These are phyloP conservation scores for Lissonota sp. DNA, from an alignment of 2,888 invertebrate species.

Conservation along the genomic window DNA sequence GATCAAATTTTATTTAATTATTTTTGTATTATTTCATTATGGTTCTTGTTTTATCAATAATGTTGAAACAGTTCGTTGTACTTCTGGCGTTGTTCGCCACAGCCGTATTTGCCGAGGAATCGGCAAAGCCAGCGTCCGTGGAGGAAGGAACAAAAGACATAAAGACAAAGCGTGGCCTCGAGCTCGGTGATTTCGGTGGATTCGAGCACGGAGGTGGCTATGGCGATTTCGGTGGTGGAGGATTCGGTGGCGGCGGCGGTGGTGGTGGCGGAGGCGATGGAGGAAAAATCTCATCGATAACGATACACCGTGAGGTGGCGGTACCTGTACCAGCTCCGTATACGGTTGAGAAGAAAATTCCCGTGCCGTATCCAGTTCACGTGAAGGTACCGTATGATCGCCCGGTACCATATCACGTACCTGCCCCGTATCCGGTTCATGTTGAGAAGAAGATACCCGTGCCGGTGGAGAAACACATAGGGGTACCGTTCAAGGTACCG, in stretches of 20 bases:
- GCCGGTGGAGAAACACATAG: conserved; percentile 76
- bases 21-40: conserved; percentile 5
- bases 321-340: conserved; percentile 79
- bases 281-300: conserved; percentile 77
- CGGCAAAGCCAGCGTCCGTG: conserved; percentile 41
- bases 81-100: conserved; percentile 72
- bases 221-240: conserved; percentile 67
- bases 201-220: conserved; percentile 60
- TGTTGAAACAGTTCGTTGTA: conserved; percentile 70
- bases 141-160: conserved; percentile 62
- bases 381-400: conserved; percentile 78
- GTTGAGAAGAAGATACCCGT: conserved; percentile 74
- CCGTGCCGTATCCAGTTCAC: conserved; percentile 77
- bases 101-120: conserved; percentile 68
- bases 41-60: too few species aligned
- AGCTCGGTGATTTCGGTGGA: conserved; percentile 69
- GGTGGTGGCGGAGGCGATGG: conserved; percentile 71
- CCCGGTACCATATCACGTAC: conserved; percentile 74
- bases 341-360: conserved; percentile 76
- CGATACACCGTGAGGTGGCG: conserved; percentile 78
- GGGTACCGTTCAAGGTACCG: conserved; percentile 75
- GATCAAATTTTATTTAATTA: neutral
- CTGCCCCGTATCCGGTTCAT: conserved; percentile 76
- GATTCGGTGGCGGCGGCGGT: conserved; percentile 67
- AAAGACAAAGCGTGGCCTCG: conserved; percentile 80